Evolutionary conservation across 2,113 vertebrate species (phyloP).

Genomic region (Lagopus leucura): DNA sequence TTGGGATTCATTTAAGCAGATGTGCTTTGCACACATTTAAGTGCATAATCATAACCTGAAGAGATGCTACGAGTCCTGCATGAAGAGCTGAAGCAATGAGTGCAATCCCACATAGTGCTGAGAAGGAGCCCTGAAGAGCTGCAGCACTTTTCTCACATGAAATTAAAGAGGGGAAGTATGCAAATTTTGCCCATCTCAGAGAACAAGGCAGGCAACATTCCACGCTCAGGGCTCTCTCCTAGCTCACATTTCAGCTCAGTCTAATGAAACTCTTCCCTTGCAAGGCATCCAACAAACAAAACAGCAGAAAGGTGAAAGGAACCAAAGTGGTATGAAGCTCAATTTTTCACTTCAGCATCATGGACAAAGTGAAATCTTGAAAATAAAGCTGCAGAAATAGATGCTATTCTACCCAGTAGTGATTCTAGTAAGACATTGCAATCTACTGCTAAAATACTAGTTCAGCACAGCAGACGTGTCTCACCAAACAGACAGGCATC

Average conservation of each 20-base stretch:
- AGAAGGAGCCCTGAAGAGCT: neutral
- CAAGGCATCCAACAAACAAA: neutral
- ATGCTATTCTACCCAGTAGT: neutral
- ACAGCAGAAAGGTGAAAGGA: neutral
- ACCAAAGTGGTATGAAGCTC: neutral
- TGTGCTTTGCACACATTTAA: neutral
- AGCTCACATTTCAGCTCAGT: slow-evolving; percentile 13
- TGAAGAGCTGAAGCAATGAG: accelerated
- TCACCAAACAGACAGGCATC: neutral
- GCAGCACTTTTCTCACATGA: neutral
- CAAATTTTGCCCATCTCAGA: slow-evolving; percentile 28
- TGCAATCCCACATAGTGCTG: accelerated
- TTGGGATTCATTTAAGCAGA: neutral
- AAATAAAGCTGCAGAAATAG: neutral
- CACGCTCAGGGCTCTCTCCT: neutral
- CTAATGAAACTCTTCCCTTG: neutral
- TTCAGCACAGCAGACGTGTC: neutral
- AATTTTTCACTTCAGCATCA: neutral
- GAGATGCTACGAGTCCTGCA: neutral
- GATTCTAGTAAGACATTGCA: neutral
- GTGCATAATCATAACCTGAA: neutral
- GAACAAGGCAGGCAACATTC: slow-evolving; percentile 55
- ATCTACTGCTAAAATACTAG: slow-evolving; percentile 19
- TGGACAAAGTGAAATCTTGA: neutral
- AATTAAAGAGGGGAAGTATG: slow-evolving; percentile 41